Evolutionary conservation across 2,888 invertebrate genomes (phyloP), one percentile per base, ranked within the genome.

Genomic region (Eustalomyia histrio): DNA sequence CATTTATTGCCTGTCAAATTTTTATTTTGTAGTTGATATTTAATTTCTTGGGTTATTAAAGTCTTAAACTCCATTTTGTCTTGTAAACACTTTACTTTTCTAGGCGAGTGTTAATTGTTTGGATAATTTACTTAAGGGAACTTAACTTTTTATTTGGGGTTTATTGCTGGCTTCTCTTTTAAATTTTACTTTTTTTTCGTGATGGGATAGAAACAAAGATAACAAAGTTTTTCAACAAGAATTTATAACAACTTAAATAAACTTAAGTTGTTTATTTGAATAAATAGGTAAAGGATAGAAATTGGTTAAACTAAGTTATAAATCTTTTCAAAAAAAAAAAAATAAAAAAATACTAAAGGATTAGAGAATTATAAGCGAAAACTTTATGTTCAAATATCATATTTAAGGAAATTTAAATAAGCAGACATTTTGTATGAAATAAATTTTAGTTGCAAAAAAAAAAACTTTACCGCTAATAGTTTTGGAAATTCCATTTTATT

Each of bases 31-130:
- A 58, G 58, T 64, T 73, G 29, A 58, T 65, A 65, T 65, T 50
- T 16, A 74, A 65, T 58, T 74, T 65, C 58, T 65, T 57, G 12
- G 50, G 65, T 58, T 74, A 58, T 73, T 57, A 52, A 65, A 58
- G 17, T 35, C 65, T 65, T 65, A 52, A 58, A 52, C 29, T 47
- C 12, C 0, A 17, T 47, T 39, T 18, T 33, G 7, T 43, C 21
- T 39, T 12, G 14, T 47, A 57, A 47, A 60, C 50, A 18, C 14
- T 68, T 57, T 68, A 16, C 10, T 24, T 50, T n/a, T 29, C 47
- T 2, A 43, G 50, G 39, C 61, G 60, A 53, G 61, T 61, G 53
- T 61, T 72, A 72, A 72, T 72, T 72, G 71, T 63, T 72, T 39
- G 61, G 35, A 72, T 39, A 35, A 55, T 61, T 72, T 47, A 8